Base-by-base conservation (phyloP, 2,888 invertebrate species). In the Lasioglossum figueresi region DNA sequence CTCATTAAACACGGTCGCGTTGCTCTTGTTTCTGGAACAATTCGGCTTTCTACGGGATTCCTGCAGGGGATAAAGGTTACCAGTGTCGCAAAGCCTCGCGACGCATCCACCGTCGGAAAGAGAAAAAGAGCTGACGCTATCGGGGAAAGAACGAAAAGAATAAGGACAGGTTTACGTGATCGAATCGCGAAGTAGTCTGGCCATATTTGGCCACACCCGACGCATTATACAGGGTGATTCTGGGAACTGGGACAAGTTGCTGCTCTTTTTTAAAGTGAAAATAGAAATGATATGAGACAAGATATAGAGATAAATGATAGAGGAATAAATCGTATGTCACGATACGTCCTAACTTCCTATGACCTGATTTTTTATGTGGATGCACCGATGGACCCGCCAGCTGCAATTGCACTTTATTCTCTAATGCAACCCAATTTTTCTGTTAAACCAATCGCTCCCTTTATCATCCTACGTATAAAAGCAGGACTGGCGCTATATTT, bases 121-220 rank as follows among this genome's bases (percentile, higher is more conserved):
- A 23, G 52, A 52, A 52, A 23, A 40, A 48, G 43, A 43, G 43
- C 12, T 1, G 12, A 12, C 43, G 52, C 76, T 72, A 71, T 34
- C 68, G 74, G 71, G 73, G 16, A 12, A 19, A 63, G 73, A 73
- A 68, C 19, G 52, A 73, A 27, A 79, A 80, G 79, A 59, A 83
- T 56, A 73, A 71, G 75, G 70, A 80, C 73, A 78, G 81, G 79
- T 74, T 80, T 74, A 66, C 83, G 79, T 34, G 85, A 90, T 89
- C 90, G 85, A 89, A 90, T 81, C 87, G 87, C 89, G 91, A 89
- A 83, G 90, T 88, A 84, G 76, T 79, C 71, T 76, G 71, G 23
- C 84, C 84, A 83, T 83, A 76, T 87, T 88, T 89, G 91, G 73
- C 92, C 91, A 89, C 88, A 84, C 88, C 87, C 85, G 87, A 83